phyloP scores from a whole-genome alignment of 1,140 invertebrate genomes.

The Drosophila ogumai region DNA sequence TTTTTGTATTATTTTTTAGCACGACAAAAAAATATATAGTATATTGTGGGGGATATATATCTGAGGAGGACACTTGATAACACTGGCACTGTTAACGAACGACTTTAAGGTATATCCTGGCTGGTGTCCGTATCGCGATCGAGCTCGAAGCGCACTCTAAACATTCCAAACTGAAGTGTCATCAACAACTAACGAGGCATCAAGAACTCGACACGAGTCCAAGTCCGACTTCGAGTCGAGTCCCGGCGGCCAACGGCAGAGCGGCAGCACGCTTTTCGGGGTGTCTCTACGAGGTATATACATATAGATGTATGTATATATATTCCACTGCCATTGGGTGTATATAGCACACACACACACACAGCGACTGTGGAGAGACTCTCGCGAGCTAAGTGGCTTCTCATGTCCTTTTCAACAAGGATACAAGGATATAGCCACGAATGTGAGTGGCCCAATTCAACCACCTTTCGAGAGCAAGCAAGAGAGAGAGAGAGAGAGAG shows the following conservation, averaged over 20 bases:
- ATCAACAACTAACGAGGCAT: slow-evolving; percentile 85
- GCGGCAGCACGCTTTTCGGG: slow-evolving; percentile 64
- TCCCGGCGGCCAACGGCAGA: slow-evolving; percentile 63
- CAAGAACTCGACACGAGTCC: slow-evolving; percentile 84
- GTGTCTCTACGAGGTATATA: slow-evolving; percentile 26
- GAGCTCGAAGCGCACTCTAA: slow-evolving; percentile 68
- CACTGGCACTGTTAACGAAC: slow-evolving; percentile 5
- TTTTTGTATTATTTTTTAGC: slow-evolving; percentile 23
- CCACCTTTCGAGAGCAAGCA: slow-evolving; percentile 37
- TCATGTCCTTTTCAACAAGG: slow-evolving; percentile 84
- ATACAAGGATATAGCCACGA: slow-evolving; percentile 49
- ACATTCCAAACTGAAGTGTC: slow-evolving; percentile 85
- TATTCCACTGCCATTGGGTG: slow-evolving; percentile 61
- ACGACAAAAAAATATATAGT: slow-evolving; percentile 31
- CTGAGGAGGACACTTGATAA: not conserved
- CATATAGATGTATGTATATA: slow-evolving; percentile 22
- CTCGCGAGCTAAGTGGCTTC: slow-evolving; percentile 83
- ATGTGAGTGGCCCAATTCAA: slow-evolving; percentile 70
- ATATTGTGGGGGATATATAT: not conserved
- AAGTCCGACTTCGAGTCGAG: slow-evolving; percentile 51
- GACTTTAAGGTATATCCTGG: slow-evolving; percentile 3
- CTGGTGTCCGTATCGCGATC: slow-evolving; percentile 14
- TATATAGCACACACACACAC: slow-evolving; percentile 42
- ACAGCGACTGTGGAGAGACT: slow-evolving; percentile 53
- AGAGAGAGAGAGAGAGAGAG: slow-evolving; percentile 14